Evolutionary conservation across 2,113 vertebrate genomes (phyloP).

Genomic region (Ciconia maguari): DNA sequence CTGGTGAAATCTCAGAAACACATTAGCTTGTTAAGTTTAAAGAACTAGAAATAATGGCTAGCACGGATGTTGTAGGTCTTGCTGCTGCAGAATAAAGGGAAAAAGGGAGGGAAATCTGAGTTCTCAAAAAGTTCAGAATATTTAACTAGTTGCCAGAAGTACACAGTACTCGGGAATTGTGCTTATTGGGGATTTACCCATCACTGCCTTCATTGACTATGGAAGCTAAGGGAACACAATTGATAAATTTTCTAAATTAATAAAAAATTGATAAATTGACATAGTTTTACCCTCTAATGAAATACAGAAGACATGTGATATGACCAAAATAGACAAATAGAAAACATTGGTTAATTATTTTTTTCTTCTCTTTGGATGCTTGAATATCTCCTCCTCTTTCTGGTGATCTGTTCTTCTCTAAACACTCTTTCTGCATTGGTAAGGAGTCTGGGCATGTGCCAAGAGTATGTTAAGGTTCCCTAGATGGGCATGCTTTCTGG

Average conservation of each 20-base stretch:
- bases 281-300: not conserved
- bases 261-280: not conserved
- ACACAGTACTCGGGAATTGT: not conserved
- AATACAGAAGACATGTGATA: not conserved
- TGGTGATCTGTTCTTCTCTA: not conserved
- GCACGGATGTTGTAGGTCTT: not conserved
- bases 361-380: not conserved
- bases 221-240: not conserved
- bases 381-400: not conserved
- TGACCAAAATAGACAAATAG: not conserved
- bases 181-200: not conserved
- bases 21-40: not conserved
- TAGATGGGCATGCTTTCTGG: not conserved
- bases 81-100: not conserved
- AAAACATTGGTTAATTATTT: not conserved
- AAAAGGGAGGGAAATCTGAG: not conserved
- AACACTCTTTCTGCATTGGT: not conserved
- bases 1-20: not conserved
- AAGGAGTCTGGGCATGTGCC: not conserved
- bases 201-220: not conserved
- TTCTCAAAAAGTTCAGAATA: not conserved
- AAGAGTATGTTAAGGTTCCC: not conserved
- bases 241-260: not conserved
- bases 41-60: not conserved
- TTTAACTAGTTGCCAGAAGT: not conserved